A percentile compares a stretch with the other conserved stretches of the same genome.
Conservation (phyloP, 2,797 vertebrate species). For the Gallinago stenura region DNA sequence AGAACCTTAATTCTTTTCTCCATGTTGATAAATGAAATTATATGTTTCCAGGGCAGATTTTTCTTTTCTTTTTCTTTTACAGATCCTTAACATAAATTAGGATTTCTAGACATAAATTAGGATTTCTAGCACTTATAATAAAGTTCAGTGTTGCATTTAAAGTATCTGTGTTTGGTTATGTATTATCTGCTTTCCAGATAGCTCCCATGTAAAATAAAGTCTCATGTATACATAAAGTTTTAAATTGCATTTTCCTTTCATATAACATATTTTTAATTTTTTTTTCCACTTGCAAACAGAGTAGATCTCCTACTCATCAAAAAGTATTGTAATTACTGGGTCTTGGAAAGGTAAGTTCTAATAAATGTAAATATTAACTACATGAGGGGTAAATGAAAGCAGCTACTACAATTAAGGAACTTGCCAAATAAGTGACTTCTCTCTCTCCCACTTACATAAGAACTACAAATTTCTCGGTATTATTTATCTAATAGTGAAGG, state of each 20-base stretch:
- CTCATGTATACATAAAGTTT: background rate
- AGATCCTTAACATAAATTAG: background rate
- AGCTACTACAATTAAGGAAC: background rate
- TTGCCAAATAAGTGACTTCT: background rate
- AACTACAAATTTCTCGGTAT: background rate
- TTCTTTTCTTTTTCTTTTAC: background rate
- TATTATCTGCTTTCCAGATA: background rate
- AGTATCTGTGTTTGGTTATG: background rate
- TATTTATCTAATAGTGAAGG: background rate
- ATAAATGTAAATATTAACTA: background rate
- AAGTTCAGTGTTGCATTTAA: background rate
- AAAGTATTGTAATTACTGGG: background rate
- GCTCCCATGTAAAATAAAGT: background rate
- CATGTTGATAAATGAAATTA: background rate
- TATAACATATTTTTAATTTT: background rate
- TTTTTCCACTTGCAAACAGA: background rate
- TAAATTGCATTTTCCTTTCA: background rate
- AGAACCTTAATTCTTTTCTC: background rate
- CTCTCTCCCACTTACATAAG: accelerated
- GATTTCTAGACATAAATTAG: background rate
- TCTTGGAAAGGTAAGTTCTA: background rate
- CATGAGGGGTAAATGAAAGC: background rate
- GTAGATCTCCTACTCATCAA: background rate
- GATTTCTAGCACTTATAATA: background rate
- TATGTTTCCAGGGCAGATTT: background rate